phyloP scores from a whole-genome alignment of 2,797 vertebrate genomes.

The Tadarida brasiliensis region DNA sequence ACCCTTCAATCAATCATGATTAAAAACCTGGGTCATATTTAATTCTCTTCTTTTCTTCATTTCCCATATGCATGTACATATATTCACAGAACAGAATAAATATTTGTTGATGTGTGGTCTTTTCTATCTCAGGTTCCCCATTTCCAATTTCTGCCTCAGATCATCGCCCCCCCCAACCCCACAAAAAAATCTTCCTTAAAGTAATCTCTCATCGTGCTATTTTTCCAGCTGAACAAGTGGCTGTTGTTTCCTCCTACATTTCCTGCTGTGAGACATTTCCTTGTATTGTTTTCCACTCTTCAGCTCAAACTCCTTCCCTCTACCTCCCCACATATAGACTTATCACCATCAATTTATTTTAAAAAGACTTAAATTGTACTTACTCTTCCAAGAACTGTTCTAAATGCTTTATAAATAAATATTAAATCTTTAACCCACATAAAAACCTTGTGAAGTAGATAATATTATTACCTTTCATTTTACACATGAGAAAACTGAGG shows the following conservation, averaged over 20 bases:
- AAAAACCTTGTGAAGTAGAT: background rate
- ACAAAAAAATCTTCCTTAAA: background rate
- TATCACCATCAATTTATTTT: background rate
- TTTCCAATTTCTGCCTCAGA: background rate
- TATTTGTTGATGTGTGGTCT: background rate
- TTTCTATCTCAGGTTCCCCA: background rate
- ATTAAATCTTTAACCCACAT: background rate
- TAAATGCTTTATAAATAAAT: slow-evolving; percentile 1
- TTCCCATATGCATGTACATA: background rate
- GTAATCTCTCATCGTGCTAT: background rate
- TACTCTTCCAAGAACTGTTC: background rate
- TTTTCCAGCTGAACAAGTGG: background rate
- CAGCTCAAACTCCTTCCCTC: background rate
- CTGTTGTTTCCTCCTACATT: background rate
- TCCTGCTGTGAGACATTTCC: background rate
- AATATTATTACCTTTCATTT: background rate
- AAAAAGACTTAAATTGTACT: background rate
- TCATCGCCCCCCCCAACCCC: background rate
- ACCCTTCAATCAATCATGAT: background rate
- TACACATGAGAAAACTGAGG: background rate
- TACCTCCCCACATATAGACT: background rate
- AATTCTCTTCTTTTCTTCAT: background rate
- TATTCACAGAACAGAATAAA: background rate
- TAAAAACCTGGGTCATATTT: background rate
- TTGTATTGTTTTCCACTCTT: background rate